Evolutionary conservation across 2,797 vertebrate species (phyloP).

Genomic region (Acanthiza pusilla): DNA sequence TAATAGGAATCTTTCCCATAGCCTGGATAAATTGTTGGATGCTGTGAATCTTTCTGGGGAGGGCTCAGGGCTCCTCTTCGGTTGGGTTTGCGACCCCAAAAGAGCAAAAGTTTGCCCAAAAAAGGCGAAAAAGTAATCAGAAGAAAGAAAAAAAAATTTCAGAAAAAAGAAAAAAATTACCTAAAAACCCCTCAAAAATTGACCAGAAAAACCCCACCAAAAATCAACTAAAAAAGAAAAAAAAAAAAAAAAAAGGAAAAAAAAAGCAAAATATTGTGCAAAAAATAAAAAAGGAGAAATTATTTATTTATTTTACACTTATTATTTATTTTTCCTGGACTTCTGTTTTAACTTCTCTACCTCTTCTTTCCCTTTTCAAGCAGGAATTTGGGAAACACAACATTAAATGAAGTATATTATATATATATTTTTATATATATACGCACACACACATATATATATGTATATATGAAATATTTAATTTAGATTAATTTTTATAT

Average conservation of each 20-base stretch:
- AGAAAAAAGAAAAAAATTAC: not conserved
- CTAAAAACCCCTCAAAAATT: not conserved
- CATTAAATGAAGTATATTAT: not conserved
- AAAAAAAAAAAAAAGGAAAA: no score
- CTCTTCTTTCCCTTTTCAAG: not conserved
- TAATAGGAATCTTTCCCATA: not conserved
- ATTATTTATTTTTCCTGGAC: not conserved
- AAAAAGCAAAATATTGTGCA: no score
- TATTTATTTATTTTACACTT: no score
- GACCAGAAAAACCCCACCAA: not conserved
- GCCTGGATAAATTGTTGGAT: not conserved
- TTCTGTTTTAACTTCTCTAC: not conserved
- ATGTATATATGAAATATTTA: not conserved
- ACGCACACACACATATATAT: no score
- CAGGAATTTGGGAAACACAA: fast-evolving
- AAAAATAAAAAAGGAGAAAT: no score
- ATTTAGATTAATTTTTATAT: no score
- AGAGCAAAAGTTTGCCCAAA: not conserved
- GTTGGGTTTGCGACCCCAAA: not conserved
- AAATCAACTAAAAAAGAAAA: not conserved
- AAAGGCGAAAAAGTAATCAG: not conserved
- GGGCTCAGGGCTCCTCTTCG: not conserved
- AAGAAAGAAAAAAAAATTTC: not conserved
- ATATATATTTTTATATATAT: not conserved
- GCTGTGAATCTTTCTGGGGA: not conserved